Base-by-base conservation (phyloP, 2,888 invertebrate genomes). In the Aporophyla nigra region DNA sequence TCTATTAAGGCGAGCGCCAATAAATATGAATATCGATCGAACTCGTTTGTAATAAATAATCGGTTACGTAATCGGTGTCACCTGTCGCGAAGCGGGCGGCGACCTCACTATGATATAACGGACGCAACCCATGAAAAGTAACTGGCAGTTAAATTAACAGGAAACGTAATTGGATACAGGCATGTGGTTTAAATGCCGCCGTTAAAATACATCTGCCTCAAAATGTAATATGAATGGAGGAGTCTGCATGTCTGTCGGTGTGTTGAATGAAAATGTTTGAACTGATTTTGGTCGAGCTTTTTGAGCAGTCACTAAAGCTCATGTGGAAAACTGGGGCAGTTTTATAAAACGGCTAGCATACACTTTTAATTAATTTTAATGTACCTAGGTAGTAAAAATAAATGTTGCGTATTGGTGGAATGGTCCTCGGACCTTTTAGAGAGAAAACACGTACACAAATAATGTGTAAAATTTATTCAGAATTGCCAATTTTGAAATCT, bases 31-130 rank as follows among this genome's bases (percentile, higher is more conserved):
- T 86, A 90, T 88, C 90, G 86, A 86, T 86, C 88, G 69, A 62
- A 76, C 72, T 82, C 76, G 79, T 58, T 74, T 83, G 87, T 81
- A 86, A 88, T 83, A 87, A 89, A 86, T 89, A 88, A 88, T 89
- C 86, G 87, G 88, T 92, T 91, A 90, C 88, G 87, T 87, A 88
- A 91, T 90, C 85, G 90, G 88, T 93, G 92, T 90, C 92, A 91
- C 91, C 90, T 91, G 90, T 88, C 87, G 83, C 84, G 74, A 86
- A 86, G 82, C 72, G 78, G 78, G 46, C 85, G 80, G 75, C 76
- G 83, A 86, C 84, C 83, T 78, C 80, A 76, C 82, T 83, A 61
- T 87, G 87, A 88, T 76, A 87, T 89, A 89, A 89, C 89, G 88
- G 88, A 83, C 83, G 69, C 82, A 79, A 75, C 78, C 82, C 84